A percentile compares a stretch with the other conserved stretches of the same genome.
These are phyloP conservation scores for Spinus pinus DNA, from an alignment of 2,797 vertebrate species.

Conservation along the genomic window DNA sequence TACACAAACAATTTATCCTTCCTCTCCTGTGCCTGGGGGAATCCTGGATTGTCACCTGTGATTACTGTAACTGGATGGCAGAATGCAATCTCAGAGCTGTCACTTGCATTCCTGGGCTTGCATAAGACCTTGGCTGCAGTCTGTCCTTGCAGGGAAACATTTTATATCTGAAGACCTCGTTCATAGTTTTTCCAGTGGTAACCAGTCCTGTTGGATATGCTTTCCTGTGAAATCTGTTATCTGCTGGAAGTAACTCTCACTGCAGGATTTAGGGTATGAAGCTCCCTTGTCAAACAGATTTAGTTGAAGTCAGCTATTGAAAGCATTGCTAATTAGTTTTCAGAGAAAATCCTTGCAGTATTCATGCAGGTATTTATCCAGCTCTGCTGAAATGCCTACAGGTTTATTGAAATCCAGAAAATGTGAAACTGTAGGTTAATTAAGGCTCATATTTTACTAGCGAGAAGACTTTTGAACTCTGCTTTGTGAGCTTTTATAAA, in stretches of 20 bases:
- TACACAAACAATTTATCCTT: not conserved
- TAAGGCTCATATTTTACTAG: constrained; percentile 66
- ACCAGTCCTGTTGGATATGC: not conserved
- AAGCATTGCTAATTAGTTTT: constrained; percentile 70
- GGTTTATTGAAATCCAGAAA: constrained; percentile 69
- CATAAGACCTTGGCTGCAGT: not conserved
- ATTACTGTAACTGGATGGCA: not conserved
- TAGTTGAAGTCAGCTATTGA: constrained; percentile 46
- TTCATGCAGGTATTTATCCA: constrained; percentile 71
- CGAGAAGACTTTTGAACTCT: constrained; percentile 61
- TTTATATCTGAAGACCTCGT: not conserved
- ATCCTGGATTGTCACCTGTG: not conserved
- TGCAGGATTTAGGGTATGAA: constrained; percentile 41
- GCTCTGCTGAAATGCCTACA: constrained; percentile 59
- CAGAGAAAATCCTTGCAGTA: constrained; percentile 58
- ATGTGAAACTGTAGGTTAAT: constrained; percentile 68
- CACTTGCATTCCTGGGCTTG: not conserved
- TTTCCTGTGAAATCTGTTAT: constrained; percentile 8
- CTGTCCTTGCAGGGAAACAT: not conserved
- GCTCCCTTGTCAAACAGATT: constrained; percentile 41
- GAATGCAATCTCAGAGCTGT: not conserved
- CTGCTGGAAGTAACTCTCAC: constrained; percentile 23
- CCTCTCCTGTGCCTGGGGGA: not conserved
- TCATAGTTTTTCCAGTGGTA: not conserved
- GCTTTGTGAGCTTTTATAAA: constrained; percentile 69